Percentiles rank a stretch among this genome's conserved stretches.
Conservation (phyloP, 2,888 invertebrate genomes). For the Rhorus exstirpatorius region DNA sequence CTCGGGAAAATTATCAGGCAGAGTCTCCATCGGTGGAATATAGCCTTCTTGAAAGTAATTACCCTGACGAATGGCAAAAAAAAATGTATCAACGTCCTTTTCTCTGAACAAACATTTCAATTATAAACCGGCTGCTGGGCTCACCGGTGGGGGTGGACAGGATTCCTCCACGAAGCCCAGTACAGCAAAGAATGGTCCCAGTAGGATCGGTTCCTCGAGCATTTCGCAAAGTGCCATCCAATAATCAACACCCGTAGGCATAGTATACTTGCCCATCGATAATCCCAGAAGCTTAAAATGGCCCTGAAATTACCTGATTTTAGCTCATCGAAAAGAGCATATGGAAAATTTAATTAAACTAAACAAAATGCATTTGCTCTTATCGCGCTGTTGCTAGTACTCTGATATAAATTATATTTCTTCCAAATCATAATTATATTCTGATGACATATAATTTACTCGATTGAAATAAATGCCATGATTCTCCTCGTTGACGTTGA, state of each 20-base stretch:
- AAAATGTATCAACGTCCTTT: background rate
- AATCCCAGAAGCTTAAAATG: slow-evolving; percentile 46
- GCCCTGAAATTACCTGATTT: slow-evolving; percentile 60
- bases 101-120: background rate
- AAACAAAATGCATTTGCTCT: too few relatives aligned
- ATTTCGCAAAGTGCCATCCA: slow-evolving; percentile 61
- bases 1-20: slow-evolving; percentile 64
- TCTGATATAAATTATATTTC: too few relatives aligned
- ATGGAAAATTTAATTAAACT: too few relatives aligned
- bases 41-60: slow-evolving; percentile 54
- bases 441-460: too few relatives aligned
- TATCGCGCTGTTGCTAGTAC: too few relatives aligned
- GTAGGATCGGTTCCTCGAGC: slow-evolving; percentile 66
- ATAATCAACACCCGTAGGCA: slow-evolving; percentile 64
- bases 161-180: slow-evolving; percentile 44
- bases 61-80: slow-evolving; percentile 57
- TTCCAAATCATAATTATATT: too few relatives aligned
- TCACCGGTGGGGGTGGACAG: slow-evolving; percentile 69
- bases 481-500: background rate
- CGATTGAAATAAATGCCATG: background rate
- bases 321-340: too few relatives aligned
- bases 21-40: slow-evolving; percentile 8
- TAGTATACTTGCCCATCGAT: slow-evolving; percentile 69
- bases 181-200: slow-evolving; percentile 57
- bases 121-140: background rate